phyloP scores from a whole-genome alignment of 1,140 invertebrate species.

The Caenorhabditis inopinata region DNA sequence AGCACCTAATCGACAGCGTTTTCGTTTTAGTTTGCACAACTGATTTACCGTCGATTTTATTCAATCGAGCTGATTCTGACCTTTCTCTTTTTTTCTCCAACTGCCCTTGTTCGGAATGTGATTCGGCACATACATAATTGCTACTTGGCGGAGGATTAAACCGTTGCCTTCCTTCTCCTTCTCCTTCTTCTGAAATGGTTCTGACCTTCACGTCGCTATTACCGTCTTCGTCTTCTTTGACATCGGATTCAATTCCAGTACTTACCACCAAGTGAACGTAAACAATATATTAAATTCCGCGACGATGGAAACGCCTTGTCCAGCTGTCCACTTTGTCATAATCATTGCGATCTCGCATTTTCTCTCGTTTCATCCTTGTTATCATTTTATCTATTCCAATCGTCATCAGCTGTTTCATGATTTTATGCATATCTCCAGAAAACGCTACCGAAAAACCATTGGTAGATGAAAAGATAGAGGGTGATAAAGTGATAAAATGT shows the following conservation, averaged over 20 bases:
- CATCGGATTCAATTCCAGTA: background rate
- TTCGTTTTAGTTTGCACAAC: conserved; percentile 9
- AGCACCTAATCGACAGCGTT: background rate
- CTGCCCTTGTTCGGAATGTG: background rate
- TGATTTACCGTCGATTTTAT: background rate
- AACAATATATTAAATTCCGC: conserved; percentile 3
- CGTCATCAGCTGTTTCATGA: conserved; percentile 14
- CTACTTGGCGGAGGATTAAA: conserved; percentile 1
- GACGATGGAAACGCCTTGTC: background rate
- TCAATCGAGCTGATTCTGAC: conserved; percentile 3
- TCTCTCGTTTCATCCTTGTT: background rate
- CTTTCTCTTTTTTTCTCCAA: background rate
- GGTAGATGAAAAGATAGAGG: background rate
- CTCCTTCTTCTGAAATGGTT: background rate
- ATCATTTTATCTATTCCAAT: background rate
- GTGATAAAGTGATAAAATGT: conserved; percentile 6
- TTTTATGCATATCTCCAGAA: background rate
- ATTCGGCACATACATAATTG: conserved; percentile 20
- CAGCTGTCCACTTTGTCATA: conserved; percentile 24
- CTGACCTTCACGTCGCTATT: conserved; percentile 5
- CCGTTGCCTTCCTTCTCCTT: no score
- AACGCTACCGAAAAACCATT: conserved; percentile 14
- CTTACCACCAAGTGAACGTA: conserved; percentile 11
- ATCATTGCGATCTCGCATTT: no score
- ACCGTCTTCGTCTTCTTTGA: background rate